Base-by-base conservation (phyloP, 2,113 vertebrate species). In the Pseudorectes ferrugineus region DNA sequence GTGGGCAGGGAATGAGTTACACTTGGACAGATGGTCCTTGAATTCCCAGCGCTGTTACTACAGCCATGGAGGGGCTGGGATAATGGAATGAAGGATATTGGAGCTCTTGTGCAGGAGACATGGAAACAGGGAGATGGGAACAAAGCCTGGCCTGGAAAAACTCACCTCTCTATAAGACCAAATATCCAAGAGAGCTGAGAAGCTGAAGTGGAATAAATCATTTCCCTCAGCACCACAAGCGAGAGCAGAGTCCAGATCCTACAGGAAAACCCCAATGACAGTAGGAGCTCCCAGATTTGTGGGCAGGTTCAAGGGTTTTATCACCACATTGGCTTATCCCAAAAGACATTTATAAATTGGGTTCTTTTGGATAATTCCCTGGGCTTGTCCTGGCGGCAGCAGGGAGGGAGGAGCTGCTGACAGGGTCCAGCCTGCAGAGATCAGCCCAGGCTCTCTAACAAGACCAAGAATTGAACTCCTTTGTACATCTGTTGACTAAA, bases 21-120 rank as follows among this genome's bases (percentile, higher is more conserved):
- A 83, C 75, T 94, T 80, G 94, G 82, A 66, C 95, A 97, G 96
- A 95, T 96, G 95, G 92, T 92, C 83, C 86, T 28, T 25, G n/a
- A 48, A 63, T 88, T 86, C 92, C 43, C 2, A 0, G 74, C 6
- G 21, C 75, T 89, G 65, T 83, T 94, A 68, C 85, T 95, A 75
- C 85, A 90, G 76, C 85, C 80, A 1, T 12, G 52, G 63, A 52
- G 38, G 55, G 83, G 66, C 74, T 75, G 85, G 1, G 11, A 57
- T 13, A 2, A 28, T 17, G 77, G 42, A 24, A 77, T 14, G 20
- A 62, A 46, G 3, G 63, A 5, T 21, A 18, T 31, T 63, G 62
- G 11, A 79, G 63, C 25, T 85, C 67, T 9, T 1, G 26, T 66
- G 67, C 4, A 7, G 68, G 70, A 77, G 54, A 49, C 77, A 19